Evolutionary conservation across 2,888 invertebrate genomes (phyloP).

Genomic region (Eristalinus sepulchralis): DNA sequence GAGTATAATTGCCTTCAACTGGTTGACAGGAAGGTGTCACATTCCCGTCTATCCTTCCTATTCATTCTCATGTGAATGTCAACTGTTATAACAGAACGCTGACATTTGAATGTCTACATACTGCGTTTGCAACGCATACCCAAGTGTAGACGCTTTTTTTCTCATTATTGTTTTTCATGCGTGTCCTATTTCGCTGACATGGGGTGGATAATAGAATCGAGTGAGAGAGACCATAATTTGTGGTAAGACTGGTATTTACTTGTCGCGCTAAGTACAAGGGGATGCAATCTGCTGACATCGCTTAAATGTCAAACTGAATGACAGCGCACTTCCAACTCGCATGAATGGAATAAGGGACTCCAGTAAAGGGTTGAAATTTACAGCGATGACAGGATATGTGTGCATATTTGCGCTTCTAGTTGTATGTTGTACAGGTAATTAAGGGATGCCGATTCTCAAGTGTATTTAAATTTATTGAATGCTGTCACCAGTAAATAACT

Average conservation of each 20-base stretch:
- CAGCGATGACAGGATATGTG: not conserved
- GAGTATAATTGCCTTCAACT: slow-evolving; percentile 66
- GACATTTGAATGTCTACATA: slow-evolving; percentile 63
- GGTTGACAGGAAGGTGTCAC: slow-evolving; percentile 71
- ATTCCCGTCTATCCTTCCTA: slow-evolving; percentile 59
- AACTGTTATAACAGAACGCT: slow-evolving; percentile 62
- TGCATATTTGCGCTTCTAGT: not conserved
- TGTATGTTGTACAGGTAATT: not conserved
- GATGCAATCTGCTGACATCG: slow-evolving; percentile 60
- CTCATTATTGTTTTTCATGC: not conserved
- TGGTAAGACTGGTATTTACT: slow-evolving; percentile 69
- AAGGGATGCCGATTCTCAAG: not conserved
- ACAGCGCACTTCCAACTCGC: slow-evolving; percentile 49
- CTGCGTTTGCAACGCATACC: slow-evolving; percentile 12
- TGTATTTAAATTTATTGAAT: not conserved
- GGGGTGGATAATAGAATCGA: slow-evolving; percentile 49
- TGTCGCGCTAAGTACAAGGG: slow-evolving; percentile 42
- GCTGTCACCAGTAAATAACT: too few species aligned
- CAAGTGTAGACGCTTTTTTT: slow-evolving; percentile 16
- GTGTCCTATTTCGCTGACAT: slow-evolving; percentile 52
- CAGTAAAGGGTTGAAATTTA: not conserved
- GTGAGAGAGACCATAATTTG: slow-evolving; percentile 65
- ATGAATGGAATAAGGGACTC: slow-evolving; percentile 1
- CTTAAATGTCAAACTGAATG: slow-evolving; percentile 62
- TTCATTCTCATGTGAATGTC: slow-evolving; percentile 65